Base-by-base conservation (phyloP, 1,140 invertebrate species). In the Lasioglossum baleicum region DNA sequence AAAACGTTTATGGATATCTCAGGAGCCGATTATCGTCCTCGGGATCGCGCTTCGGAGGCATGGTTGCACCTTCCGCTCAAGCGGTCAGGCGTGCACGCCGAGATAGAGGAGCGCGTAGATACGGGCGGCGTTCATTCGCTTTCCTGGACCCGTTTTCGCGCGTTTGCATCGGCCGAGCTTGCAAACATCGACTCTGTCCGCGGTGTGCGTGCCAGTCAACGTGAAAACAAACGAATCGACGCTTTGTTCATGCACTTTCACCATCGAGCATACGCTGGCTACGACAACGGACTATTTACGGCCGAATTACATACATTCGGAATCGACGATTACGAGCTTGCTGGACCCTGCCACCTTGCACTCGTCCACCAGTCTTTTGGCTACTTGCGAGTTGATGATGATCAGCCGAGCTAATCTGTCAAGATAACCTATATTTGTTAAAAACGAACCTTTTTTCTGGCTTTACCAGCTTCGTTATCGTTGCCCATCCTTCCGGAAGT, bases 1-100 rank as follows among this genome's bases (percentile, higher is more conserved):
- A 87, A 88, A 82, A 83, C 88, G 88, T 87, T 90, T 90, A 89
- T 90, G 88, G 88, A 90, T 90, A 90, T 90, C 88, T 88, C 83
- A 71, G 81, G 72, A 88, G 88, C 71, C 88, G 87, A 90, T 90
- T 90, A 90, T 90, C 88, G 88, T 86, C 82, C 80, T 80, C 84
- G 84, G 83, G 88, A 90, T 90, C 88, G 89, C 84, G 87, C 84
- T 85, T 76, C 78, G 83, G 79, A 88, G 82, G 84, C 86, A 87
- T 89, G 86, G 88, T 84, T 83, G 85, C 84, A 61, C 80, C 83
- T n/a, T n/a, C n/a, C 70, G 70, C 51, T 67, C 63, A n/a, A 40
- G 74, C 65, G 81, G 77, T 77, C 88, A 84, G 80, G 65, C 72
- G 69, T 72, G 71, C 60, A 60, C 26, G n/a, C 5, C 15, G 26